Evolutionary conservation across 1,140 invertebrate species (phyloP).

Genomic region (Neodiprion lecontei): DNA sequence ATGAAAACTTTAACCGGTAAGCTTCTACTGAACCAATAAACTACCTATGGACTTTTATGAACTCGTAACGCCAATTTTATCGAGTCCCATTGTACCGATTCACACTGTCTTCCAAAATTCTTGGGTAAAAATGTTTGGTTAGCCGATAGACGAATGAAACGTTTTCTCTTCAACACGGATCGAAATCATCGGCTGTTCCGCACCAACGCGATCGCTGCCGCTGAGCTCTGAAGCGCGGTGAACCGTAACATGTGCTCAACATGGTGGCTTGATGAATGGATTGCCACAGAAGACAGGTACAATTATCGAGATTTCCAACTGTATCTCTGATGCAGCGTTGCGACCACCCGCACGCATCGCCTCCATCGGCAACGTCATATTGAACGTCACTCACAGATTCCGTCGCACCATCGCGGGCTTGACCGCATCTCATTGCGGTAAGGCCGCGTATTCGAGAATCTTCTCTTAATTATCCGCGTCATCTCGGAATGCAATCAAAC

Average conservation of each 20-base stretch:
- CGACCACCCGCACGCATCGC: neutral
- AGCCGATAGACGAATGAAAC: neutral
- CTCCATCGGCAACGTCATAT: neutral
- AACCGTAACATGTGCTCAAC: conserved; percentile 7
- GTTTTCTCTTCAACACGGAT: too few relatives aligned
- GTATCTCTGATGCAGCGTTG: neutral
- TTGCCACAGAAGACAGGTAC: conserved; percentile 6
- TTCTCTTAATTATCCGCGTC: too few relatives aligned
- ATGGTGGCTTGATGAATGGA: conserved; percentile 3
- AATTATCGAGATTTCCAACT: conserved; percentile 7
- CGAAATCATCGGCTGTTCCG: too few relatives aligned
- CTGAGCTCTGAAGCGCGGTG: neutral
- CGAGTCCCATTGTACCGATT: too few relatives aligned
- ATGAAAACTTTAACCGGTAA: too few relatives aligned
- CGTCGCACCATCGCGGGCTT: neutral
- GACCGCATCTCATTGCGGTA: conserved; percentile 1
- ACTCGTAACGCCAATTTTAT: too few relatives aligned
- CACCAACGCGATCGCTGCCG: too few relatives aligned
- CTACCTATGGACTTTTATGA: too few relatives aligned
- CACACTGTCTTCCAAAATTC: too few relatives aligned
- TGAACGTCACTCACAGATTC: conserved; percentile 5
- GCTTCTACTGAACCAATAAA: too few relatives aligned
- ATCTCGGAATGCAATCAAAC: too few relatives aligned
- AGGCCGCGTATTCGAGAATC: neutral
- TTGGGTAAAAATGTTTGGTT: too few relatives aligned